phyloP scores from a whole-genome alignment of 1,140 invertebrate species.

The Ladona fulva region DNA sequence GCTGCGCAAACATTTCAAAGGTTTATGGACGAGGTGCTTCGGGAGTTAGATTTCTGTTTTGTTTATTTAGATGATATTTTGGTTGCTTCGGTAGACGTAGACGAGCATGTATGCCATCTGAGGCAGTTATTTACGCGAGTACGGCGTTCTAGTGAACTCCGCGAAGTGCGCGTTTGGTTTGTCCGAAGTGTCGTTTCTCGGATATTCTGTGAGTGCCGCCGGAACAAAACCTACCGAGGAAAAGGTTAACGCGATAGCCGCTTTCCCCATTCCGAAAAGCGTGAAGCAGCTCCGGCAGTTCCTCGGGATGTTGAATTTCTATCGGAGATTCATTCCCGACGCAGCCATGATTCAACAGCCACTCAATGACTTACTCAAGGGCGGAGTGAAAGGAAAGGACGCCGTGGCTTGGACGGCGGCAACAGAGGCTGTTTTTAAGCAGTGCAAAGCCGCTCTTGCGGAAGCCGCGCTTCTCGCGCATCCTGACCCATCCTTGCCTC shows the following conservation, averaged over 20 bases:
- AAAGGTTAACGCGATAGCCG: constrained; percentile 26
- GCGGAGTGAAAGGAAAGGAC: constrained; percentile 18
- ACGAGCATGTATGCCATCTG: constrained; percentile 28
- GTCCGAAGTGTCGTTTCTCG: constrained; percentile 29
- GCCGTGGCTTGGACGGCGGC: constrained; percentile 19
- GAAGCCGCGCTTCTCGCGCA: constrained; percentile 29
- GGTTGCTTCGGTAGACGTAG: constrained; percentile 26
- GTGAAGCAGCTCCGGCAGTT: constrained; percentile 22
- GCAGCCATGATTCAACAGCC: constrained; percentile 26
- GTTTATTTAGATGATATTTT: constrained; percentile 39
- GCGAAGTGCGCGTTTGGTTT: constrained; percentile 29
- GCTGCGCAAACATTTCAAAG: constrained; percentile 44
- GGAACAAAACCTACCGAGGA: constrained; percentile 29
- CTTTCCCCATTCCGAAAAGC: constrained; percentile 18
- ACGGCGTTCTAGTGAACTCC: constrained; percentile 29
- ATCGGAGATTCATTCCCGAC: constrained; percentile 26
- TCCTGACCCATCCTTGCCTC: constrained; percentile 19
- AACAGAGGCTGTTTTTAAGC: constrained; percentile 23
- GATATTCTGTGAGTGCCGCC: constrained; percentile 27
- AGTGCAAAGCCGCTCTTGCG: constrained; percentile 26
- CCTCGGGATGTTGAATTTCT: constrained; percentile 11
- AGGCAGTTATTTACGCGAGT: constrained; percentile 25
- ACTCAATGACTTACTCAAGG: constrained; percentile 21
- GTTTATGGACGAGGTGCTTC: constrained; percentile 38
- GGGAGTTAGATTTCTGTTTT: constrained; percentile 31